Evolutionary conservation across 2,797 vertebrate species (phyloP), one percentile per base, ranked within the genome.

Genomic region (Enteromius trimaculatus): DNA sequence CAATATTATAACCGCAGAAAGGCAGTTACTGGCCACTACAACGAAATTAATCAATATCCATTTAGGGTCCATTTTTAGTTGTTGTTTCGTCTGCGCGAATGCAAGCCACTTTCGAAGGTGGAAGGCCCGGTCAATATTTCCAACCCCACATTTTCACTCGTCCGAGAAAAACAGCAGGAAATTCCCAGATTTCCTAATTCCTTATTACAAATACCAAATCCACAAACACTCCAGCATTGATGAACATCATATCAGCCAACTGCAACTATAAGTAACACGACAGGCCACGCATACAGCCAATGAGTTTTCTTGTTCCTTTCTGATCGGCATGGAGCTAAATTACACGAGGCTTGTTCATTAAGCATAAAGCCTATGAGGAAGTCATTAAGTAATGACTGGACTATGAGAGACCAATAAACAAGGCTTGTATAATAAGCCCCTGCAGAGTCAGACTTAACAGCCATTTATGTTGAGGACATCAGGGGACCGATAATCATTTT

Each of bases 41-140:
- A 26, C 42, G 2, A 69, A 76, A 74, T 58, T 1, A 89, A 90
- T 88, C 87, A 72, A 89, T 86, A 84, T 79, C 84, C 51, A 76
- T 86, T 88, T 81, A 72, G 51, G 60, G 29, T 58, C 29, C 3
- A 66, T 80, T 85, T 51, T 85, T 51, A 17, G 37, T 69, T 83
- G 39, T 34, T 39, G 66, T 47, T 83, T 79, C 16, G 47, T 82
- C 66, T 62, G 79, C 11, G 34, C 74, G 66, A 71, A 79, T 26
- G n/a, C 58, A 75, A 74, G 26, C 26, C 9, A 49, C 26, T 51
- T 58, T 77, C 68, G 47, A 75, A 49, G 8, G 34, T n/a, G 65
- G 39, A 47, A 83, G 62, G 11, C 51, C 42, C 1, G n/a, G 21
- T 66, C 80, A 58, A 82, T 87, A 70, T 80, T 79, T 83, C 60